Percentiles rank a stretch among this genome's conserved stretches.
phyloP scores from a whole-genome alignment of 2,797 vertebrate genomes.

The Pseudochromis fuscus region DNA sequence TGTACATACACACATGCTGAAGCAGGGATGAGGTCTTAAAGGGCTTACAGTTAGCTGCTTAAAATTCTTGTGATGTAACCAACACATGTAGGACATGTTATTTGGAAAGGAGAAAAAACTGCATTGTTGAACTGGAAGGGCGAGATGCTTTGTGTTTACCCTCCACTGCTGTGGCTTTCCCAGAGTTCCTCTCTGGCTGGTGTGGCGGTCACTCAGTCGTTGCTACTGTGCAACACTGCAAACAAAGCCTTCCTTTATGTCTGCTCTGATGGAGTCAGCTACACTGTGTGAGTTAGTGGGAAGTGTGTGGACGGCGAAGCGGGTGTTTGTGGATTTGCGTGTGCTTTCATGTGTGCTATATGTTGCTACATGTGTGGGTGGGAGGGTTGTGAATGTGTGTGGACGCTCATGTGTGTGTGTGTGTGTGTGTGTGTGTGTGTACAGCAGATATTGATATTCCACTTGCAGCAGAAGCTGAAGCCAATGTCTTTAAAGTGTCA shows the following conservation, averaged over 20 bases:
- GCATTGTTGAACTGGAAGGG: slow-evolving; percentile 13
- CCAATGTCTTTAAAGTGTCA: slow-evolving; percentile 80
- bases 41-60: slow-evolving; percentile 87
- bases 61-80: slow-evolving; percentile 87
- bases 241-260: slow-evolving; percentile 39
- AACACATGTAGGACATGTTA: slow-evolving; percentile 74
- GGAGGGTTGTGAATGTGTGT: slow-evolving; percentile 17
- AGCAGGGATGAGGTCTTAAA: slow-evolving; percentile 78
- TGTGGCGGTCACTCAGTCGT: slow-evolving; percentile 32
- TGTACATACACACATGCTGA: slow-evolving; percentile 40
- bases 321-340: slow-evolving; percentile 23
- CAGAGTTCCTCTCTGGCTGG: slow-evolving; percentile 43
- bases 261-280: slow-evolving; percentile 37
- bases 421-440: slow-evolving; percentile 5
- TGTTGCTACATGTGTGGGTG: slow-evolving; percentile 49
- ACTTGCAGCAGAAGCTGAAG: slow-evolving; percentile 71
- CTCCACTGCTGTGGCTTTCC: slow-evolving; percentile 34
- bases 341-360: slow-evolving; percentile 40
- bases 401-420: background rate
- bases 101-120: slow-evolving; percentile 60
- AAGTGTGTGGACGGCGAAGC: slow-evolving; percentile 10
- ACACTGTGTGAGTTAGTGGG: slow-evolving; percentile 20
- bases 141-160: slow-evolving; percentile 39
- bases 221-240: slow-evolving; percentile 26
- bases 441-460: slow-evolving; percentile 77